phyloP scores from a whole-genome alignment of 2,113 vertebrate species.

The Percina caprodes region DNA sequence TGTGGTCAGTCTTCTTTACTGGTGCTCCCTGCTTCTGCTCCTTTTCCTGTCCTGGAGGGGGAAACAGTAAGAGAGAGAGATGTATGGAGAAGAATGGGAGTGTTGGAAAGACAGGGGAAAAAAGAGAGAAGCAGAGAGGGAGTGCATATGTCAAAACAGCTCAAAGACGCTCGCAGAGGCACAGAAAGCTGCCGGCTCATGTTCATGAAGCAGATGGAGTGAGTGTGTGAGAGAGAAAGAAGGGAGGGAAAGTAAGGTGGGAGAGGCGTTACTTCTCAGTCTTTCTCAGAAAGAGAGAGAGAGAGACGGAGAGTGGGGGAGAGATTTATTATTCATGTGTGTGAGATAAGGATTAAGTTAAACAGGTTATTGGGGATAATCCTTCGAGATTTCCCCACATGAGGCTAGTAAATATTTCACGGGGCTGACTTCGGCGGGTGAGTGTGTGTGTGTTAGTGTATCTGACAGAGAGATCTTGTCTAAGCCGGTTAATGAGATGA shows the following conservation, averaged over 20 bases:
- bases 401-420: slow-evolving; percentile 82
- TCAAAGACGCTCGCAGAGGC: slow-evolving; percentile 67
- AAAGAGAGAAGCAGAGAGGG: slow-evolving; percentile 38
- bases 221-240: slow-evolving; percentile 57
- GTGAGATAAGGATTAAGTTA: slow-evolving; percentile 85
- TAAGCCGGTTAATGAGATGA: slow-evolving; percentile 81
- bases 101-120: slow-evolving; percentile 25
- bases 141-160: slow-evolving; percentile 58
- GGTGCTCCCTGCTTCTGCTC: slow-evolving; percentile 59
- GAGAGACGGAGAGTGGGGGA: slow-evolving; percentile 30
- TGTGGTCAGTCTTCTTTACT: slow-evolving; percentile 77
- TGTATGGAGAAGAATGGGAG: slow-evolving; percentile 6
- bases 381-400: slow-evolving; percentile 80
- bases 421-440: slow-evolving; percentile 44
- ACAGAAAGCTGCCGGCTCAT: slow-evolving; percentile 70
- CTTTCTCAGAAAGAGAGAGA: slow-evolving; percentile 49
- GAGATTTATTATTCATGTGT: slow-evolving; percentile 84
- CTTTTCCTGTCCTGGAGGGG: slow-evolving; percentile 78
- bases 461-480: slow-evolving; percentile 77
- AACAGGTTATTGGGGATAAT: slow-evolving; percentile 86
- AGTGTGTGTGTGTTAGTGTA: slow-evolving; percentile 56
- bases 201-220: slow-evolving; percentile 71
- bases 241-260: slow-evolving; percentile 64
- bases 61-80: slow-evolving; percentile 4
- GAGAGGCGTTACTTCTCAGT: slow-evolving; percentile 65